A percentile compares a stretch with the other conserved stretches of the same genome.
Evolutionary conservation across 2,113 vertebrate species (phyloP).

Genomic region (Siniperca knerii): DNA sequence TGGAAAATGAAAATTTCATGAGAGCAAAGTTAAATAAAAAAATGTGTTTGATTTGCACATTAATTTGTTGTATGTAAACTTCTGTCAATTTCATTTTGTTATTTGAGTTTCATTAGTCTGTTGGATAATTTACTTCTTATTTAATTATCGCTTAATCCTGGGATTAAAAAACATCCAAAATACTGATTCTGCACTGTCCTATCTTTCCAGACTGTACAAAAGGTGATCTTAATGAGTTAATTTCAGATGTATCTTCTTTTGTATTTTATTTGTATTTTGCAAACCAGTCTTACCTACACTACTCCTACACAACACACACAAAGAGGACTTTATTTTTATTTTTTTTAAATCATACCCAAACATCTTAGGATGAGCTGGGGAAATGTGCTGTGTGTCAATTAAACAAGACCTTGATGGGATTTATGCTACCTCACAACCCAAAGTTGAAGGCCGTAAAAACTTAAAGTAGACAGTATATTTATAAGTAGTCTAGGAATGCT

Average conservation of each 20-base stretch:
- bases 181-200: neutral
- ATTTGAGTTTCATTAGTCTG: constrained; percentile 11
- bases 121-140: neutral
- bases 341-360: neutral
- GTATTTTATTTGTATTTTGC: neutral
- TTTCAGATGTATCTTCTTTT: neutral
- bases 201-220: neutral
- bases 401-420: constrained; percentile 43
- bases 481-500: constrained; percentile 38
- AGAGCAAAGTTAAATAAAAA: constrained; percentile 3
- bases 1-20: constrained; percentile 23
- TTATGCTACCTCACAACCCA: neutral
- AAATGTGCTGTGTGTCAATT: constrained; percentile 24
- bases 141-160: constrained; percentile 6
- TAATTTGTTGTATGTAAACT: constrained; percentile 4
- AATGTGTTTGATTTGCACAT: constrained; percentile 36
- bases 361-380: neutral
- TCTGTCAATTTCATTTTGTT: neutral
- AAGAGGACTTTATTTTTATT: too few relatives aligned
- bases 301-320: neutral
- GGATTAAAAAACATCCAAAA: neutral
- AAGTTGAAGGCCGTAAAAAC: constrained; percentile 13
- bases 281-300: neutral
- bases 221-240: neutral
- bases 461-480: constrained; percentile 24